phyloP scores from a whole-genome alignment of 1,140 invertebrate species.

The Aleiodes sp. region DNA sequence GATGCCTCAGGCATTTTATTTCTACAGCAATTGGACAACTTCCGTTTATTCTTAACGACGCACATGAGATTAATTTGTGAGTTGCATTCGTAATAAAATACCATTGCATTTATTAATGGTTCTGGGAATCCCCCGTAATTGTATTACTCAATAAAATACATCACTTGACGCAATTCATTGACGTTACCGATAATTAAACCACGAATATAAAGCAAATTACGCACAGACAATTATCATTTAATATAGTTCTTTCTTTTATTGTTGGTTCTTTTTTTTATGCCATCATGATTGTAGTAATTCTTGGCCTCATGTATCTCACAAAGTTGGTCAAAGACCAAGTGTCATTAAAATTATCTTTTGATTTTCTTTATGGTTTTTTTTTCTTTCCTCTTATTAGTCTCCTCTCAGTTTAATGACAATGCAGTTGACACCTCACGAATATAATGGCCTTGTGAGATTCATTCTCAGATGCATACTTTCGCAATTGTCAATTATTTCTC shows the following conservation, averaged over 20 bases:
- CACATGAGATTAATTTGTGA: neutral
- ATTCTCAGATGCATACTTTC: neutral
- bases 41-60: neutral
- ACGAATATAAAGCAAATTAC: too few species aligned
- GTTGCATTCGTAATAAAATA: too few species aligned
- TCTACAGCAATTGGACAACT: neutral
- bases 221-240: constrained; percentile 5
- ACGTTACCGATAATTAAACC: too few species aligned
- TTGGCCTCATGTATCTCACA: neutral
- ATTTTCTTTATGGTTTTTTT: constrained; percentile 8
- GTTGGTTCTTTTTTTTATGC: neutral
- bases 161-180: neutral
- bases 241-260: neutral
- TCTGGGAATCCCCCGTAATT: neutral
- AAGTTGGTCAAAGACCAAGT: neutral
- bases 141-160: neutral
- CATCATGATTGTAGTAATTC: neutral
- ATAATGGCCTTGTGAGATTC: neutral
- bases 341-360: constrained; percentile 14
- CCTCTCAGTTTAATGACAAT: neutral
- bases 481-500: neutral
- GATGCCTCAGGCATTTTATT: too few species aligned
- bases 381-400: too few species aligned
- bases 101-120: neutral
- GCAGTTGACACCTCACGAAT: constrained; percentile 6